Conservation (phyloP, 2,888 invertebrate species). For the Megamerina dolium region DNA sequence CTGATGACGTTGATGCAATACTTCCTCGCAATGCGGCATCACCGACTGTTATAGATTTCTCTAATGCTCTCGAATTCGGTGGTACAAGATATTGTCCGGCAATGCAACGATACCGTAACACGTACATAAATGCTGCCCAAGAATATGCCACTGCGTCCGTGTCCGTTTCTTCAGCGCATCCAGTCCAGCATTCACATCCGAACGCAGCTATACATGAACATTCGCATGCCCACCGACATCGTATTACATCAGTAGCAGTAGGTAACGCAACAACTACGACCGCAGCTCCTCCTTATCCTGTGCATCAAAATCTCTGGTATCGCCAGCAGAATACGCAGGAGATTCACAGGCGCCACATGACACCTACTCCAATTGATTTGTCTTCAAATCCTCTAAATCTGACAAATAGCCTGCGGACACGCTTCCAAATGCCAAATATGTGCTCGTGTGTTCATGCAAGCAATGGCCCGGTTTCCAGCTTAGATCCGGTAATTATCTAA, state of each 20-base stretch:
- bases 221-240: constrained; percentile 17
- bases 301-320: constrained; percentile 70
- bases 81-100: too few species aligned
- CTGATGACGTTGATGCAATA: too few species aligned
- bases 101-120: too few species aligned
- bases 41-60: too few species aligned
- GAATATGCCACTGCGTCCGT: too few species aligned
- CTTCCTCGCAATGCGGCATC: too few species aligned
- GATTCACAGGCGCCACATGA: constrained; percentile 53
- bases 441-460: constrained; percentile 45
- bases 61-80: too few species aligned
- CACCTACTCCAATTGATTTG: constrained; percentile 47
- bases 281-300: constrained; percentile 60
- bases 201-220: too few species aligned
- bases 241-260: constrained; percentile 19
- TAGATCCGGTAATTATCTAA: constrained; percentile 42
- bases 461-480: constrained; percentile 42
- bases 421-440: constrained; percentile 39
- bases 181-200: too few species aligned
- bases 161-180: too few species aligned
- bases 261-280: neutral
- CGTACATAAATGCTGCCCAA: too few species aligned
- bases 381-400: constrained; percentile 45
- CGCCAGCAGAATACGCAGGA: constrained; percentile 64
- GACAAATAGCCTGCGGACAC: constrained; percentile 39